These are phyloP conservation scores for Hylaea fasciaria DNA, from an alignment of 2,888 invertebrate species.

Conservation along the genomic window DNA sequence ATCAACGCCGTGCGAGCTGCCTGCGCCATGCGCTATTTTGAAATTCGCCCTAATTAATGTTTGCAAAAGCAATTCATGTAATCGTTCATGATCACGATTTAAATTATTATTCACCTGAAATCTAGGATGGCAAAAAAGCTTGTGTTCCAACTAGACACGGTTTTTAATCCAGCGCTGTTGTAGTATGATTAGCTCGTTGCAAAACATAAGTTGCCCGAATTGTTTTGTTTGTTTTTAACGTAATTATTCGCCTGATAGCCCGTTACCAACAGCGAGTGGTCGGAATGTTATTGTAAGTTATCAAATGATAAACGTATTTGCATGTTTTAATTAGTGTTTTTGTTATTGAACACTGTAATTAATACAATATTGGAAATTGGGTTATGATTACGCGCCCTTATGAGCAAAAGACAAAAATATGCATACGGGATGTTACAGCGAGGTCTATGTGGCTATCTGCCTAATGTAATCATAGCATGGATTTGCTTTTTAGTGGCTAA, in stretches of 20 bases:
- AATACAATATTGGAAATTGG: slow-evolving; percentile 10
- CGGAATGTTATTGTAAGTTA: slow-evolving; percentile 50
- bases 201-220: slow-evolving; percentile 55
- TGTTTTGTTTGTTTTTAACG: slow-evolving; percentile 65
- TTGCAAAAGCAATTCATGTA: slow-evolving; percentile 34
- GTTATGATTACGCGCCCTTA: slow-evolving; percentile 1
- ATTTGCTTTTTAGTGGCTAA: slow-evolving; percentile 65
- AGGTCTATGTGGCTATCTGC: slow-evolving; percentile 38
- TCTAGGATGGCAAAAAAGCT: background rate
- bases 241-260: slow-evolving; percentile 68
- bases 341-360: slow-evolving; percentile 37
- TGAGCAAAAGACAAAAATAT: slow-evolving; percentile 1
- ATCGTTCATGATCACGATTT: slow-evolving; percentile 1
- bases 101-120: slow-evolving; percentile 3
- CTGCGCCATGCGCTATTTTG: slow-evolving; percentile 37
- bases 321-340: slow-evolving; percentile 51
- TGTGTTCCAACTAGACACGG: slow-evolving; percentile 30
- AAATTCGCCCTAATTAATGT: slow-evolving; percentile 40
- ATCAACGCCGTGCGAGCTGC: slow-evolving; percentile 31
- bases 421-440: slow-evolving; percentile 21
- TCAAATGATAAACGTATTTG: slow-evolving; percentile 49
- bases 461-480: slow-evolving; percentile 60
- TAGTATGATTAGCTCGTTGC: slow-evolving; percentile 46
- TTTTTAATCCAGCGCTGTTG: slow-evolving; percentile 45
- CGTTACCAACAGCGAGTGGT: slow-evolving; percentile 50